Evolutionary conservation across 2,888 invertebrate species (phyloP).

Genomic region (Helleia helle): DNA sequence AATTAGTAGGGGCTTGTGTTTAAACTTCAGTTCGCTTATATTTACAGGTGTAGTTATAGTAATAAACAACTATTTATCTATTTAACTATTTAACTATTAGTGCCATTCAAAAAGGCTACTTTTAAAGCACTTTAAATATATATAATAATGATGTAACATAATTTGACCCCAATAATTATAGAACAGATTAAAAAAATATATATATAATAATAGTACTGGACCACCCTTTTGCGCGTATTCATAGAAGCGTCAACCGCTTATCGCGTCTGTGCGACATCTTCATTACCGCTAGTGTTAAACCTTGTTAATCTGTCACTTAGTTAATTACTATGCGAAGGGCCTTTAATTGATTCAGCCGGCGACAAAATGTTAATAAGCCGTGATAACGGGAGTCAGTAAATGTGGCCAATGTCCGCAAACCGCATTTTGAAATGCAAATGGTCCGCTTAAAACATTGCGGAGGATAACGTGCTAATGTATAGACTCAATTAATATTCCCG

Average conservation of each 20-base stretch:
- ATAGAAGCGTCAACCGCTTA: conserved; percentile 29
- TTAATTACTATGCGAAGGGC: conserved; percentile 63
- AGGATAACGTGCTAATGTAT: conserved; percentile 42
- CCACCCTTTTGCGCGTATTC: conserved; percentile 37
- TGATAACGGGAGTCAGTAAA: conserved; percentile 39
- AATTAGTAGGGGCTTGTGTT: too few species aligned
- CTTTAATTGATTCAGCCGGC: conserved; percentile 63
- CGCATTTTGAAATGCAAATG: conserved; percentile 47
- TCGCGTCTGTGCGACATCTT: conserved; percentile 56
- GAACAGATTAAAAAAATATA: too few species aligned
- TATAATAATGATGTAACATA: too few species aligned
- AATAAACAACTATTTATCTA: too few species aligned
- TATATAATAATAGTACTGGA: too few species aligned
- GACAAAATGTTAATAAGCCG: conserved; percentile 68
- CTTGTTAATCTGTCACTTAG: conserved; percentile 65
- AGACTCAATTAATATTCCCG: conserved; percentile 46
- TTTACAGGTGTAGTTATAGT: too few species aligned
- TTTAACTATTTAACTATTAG: too few species aligned
- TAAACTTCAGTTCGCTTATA: too few species aligned
- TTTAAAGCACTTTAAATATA: too few species aligned
- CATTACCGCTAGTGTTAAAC: conserved; percentile 69
- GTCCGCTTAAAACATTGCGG: conserved; percentile 39
- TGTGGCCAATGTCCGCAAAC: conserved; percentile 25
- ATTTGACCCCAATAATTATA: too few species aligned
- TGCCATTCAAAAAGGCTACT: too few species aligned